Conservation (phyloP, 2,797 vertebrate genomes). For the Trichosurus vulpecula region DNA sequence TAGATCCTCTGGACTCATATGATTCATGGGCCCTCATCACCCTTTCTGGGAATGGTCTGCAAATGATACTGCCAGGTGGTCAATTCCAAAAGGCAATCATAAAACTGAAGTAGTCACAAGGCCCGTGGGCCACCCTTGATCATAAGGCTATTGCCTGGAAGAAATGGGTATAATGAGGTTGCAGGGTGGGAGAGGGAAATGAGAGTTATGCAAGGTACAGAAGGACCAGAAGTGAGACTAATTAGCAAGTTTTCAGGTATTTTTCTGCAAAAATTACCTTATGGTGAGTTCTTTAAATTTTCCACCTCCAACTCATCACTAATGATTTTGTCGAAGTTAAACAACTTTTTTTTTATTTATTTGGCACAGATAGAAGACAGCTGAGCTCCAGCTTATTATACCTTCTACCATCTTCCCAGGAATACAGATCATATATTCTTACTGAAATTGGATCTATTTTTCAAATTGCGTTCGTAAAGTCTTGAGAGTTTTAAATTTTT, state of each 20-base stretch:
- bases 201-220: neutral
- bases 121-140: neutral
- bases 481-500: neutral
- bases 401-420: neutral
- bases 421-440: neutral
- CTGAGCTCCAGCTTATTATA: neutral
- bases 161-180: too few relatives aligned
- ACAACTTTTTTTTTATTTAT: neutral
- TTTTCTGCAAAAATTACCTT: neutral
- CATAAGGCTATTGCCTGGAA: neutral
- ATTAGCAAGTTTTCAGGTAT: neutral
- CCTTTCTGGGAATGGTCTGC: neutral
- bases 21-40: neutral
- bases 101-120: neutral
- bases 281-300: neutral
- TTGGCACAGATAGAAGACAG: neutral
- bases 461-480: neutral
- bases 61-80: neutral
- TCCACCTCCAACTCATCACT: neutral
- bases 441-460: neutral
- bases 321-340: neutral
- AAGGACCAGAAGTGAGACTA: neutral
- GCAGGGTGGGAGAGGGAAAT: neutral
- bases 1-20: too few relatives aligned
- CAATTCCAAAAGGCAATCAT: neutral